Evolutionary conservation across 2,888 invertebrate genomes (phyloP).

Genomic region (Drosophila leonis): DNA sequence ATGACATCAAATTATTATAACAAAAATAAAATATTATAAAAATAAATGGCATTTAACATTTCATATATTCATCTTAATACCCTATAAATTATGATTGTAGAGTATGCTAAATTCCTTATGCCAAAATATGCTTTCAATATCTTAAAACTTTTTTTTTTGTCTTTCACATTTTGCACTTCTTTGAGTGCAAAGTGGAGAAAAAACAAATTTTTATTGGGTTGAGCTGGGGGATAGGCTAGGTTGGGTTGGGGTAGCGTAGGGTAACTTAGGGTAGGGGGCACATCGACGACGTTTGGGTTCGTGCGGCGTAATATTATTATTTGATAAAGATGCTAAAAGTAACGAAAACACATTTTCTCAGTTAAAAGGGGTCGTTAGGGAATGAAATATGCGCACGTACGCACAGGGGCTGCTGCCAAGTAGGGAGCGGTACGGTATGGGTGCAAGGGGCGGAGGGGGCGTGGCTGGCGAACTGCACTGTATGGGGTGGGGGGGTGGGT

Average conservation of each 20-base stretch:
- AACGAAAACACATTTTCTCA: constrained; percentile 84
- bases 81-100: neutral
- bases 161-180: constrained; percentile 67
- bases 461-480: constrained; percentile 51
- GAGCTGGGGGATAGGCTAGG: constrained; percentile 10
- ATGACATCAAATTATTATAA: neutral
- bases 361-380: constrained; percentile 85
- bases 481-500: constrained; percentile 37
- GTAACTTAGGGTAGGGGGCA: constrained; percentile 33
- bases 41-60: too few relatives aligned
- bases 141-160: constrained; percentile 55
- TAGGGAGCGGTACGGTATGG: constrained; percentile 7
- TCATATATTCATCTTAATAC: too few relatives aligned
- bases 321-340: constrained; percentile 84
- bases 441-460: neutral
- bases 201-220: constrained; percentile 58
- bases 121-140: constrained; percentile 43
- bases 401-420: constrained; percentile 67
- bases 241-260: constrained; percentile 10
- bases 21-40: too few relatives aligned
- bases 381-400: constrained; percentile 84
- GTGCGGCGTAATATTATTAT: constrained; percentile 83
- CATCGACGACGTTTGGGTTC: constrained; percentile 76
- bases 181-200: constrained; percentile 73
- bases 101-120: constrained; percentile 29